A percentile compares a stretch with the other conserved stretches of the same genome.
Evolutionary conservation across 2,888 invertebrate species (phyloP).

Genomic region (Monopis laevigella): DNA sequence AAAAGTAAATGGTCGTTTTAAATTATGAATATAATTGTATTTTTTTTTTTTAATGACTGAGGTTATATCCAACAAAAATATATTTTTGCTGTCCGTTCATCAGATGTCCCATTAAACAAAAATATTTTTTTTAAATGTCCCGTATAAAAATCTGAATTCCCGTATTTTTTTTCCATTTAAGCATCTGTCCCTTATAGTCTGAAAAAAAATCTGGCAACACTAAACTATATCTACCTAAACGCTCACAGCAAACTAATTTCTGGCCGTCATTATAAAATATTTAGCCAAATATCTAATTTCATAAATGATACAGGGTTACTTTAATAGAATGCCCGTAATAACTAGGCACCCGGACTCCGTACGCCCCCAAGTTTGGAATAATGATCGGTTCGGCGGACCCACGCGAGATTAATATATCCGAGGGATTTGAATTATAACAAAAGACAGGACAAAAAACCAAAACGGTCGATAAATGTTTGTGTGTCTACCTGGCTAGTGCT

Average conservation of each 20-base stretch:
- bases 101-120: no score
- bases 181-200: no score
- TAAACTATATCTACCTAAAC: no score
- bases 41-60: no score
- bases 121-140: no score
- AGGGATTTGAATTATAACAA: constrained; percentile 58
- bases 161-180: no score
- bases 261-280: constrained; percentile 62
- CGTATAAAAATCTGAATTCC: no score
- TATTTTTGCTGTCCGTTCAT: no score
- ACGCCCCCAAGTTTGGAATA: constrained; percentile 63
- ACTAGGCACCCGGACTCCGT: constrained; percentile 58
- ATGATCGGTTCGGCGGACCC: constrained; percentile 56
- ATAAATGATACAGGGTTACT: constrained; percentile 58
- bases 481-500: constrained; percentile 43
- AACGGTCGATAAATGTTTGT: constrained; percentile 55
- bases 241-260: constrained; percentile 44
- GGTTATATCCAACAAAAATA: no score
- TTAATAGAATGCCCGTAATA: constrained; percentile 62
- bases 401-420: constrained; percentile 62
- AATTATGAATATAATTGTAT: no score
- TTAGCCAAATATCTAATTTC: constrained; percentile 63
- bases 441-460: constrained; percentile 56
- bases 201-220: no score
- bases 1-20: no score